Evolutionary conservation across 2,113 vertebrate species (phyloP).

Genomic region (Takifugu bimaculatus): DNA sequence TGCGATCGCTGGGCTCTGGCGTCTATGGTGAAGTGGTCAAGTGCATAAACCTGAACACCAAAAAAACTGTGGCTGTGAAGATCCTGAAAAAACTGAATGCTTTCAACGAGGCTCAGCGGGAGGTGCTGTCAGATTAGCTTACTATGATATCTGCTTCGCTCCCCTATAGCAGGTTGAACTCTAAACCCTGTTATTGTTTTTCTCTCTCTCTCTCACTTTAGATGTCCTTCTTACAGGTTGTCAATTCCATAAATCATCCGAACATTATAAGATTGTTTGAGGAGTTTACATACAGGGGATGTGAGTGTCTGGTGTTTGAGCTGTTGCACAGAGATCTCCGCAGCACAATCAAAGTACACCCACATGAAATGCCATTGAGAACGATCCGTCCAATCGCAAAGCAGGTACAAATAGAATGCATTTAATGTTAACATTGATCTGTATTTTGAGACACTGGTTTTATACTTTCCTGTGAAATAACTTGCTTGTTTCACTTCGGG

Average conservation of each 20-base stretch:
- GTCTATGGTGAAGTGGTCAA: background rate
- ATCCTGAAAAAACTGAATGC: background rate
- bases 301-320: background rate
- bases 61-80: constrained; percentile 1
- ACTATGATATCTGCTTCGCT: background rate
- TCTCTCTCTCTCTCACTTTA: background rate
- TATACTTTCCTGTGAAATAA: too few species aligned
- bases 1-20: too few species aligned
- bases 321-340: background rate
- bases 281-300: background rate
- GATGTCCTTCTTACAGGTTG: background rate
- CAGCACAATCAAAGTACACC: background rate
- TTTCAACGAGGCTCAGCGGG: background rate
- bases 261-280: constrained; percentile 1
- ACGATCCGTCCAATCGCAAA: background rate
- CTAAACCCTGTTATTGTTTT: too few species aligned
- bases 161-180: background rate
- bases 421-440: background rate
- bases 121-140: background rate
- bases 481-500: too few species aligned
- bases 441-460: background rate
- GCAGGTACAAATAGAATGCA: constrained; percentile 3
- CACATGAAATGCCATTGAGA: background rate
- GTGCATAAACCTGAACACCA: background rate
- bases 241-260: background rate